These are phyloP conservation scores for Anarhynchus alexandrinus DNA, from an alignment of 2,113 vertebrate species.

Conservation along the genomic window DNA sequence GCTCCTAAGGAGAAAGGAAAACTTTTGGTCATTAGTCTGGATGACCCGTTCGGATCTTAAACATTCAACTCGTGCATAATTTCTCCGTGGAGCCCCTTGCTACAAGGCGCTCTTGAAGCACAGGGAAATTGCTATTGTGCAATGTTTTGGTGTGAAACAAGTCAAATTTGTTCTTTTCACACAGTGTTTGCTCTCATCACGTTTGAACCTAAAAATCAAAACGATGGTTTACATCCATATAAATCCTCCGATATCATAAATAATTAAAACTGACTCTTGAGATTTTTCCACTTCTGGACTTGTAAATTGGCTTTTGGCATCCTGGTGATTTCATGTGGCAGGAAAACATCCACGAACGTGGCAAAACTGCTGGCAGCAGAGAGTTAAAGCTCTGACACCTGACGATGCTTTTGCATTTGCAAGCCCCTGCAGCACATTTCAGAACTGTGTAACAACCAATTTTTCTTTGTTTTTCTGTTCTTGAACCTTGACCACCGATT, in stretches of 20 bases:
- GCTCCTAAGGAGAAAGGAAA: background rate
- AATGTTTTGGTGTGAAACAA: background rate
- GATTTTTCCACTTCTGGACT: background rate
- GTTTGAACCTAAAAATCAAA: background rate
- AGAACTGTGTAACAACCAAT: background rate
- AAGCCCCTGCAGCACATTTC: background rate
- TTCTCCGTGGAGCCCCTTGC: background rate
- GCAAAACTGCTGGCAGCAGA: background rate
- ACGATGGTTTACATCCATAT: rapidly evolving
- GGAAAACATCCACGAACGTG: background rate
- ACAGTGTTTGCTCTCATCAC: background rate
- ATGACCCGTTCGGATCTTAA: background rate
- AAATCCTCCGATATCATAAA: background rate
- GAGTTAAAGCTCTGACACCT: background rate
- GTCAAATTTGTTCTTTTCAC: background rate
- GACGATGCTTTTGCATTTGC: background rate
- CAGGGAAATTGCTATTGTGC: background rate
- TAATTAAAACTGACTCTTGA: background rate
- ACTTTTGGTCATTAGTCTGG: background rate
- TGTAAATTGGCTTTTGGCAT: background rate
- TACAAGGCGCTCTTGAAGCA: background rate
- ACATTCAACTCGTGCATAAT: background rate
- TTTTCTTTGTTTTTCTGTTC: background rate
- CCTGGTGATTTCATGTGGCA: background rate
- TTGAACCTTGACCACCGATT: background rate